Percentiles rank a stretch among this genome's conserved stretches.
Evolutionary conservation across 2,888 invertebrate genomes (phyloP).

Genomic region (Elegia similella): DNA sequence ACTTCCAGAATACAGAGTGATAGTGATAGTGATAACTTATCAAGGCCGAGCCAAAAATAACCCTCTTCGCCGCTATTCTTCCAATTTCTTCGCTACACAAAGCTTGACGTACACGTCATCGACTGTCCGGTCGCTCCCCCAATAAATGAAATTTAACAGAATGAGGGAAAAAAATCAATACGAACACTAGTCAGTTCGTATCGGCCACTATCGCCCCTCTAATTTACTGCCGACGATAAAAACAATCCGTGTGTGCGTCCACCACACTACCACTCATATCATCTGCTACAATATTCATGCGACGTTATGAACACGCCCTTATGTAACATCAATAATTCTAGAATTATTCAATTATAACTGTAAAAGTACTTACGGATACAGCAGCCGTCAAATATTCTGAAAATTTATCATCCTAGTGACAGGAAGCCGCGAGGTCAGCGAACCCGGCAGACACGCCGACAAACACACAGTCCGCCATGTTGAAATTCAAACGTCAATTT

Average conservation of each 20-base stretch:
- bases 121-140: conserved; percentile 69
- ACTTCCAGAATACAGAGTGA: conserved; percentile 1
- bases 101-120: conserved; percentile 49
- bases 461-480: conserved; percentile 74
- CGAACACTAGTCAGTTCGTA: conserved; percentile 59
- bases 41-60: conserved; percentile 20
- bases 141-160: conserved; percentile 82
- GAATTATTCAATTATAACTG: conserved; percentile 32
- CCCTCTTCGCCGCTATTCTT: conserved; percentile 5
- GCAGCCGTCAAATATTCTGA: conserved; percentile 75
- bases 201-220: conserved; percentile 75
- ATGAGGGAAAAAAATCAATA: conserved; percentile 82
- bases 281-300: conserved; percentile 64
- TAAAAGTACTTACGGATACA: conserved; percentile 67
- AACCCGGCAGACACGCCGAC: conserved; percentile 61
- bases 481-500: conserved; percentile 63
- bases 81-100: conserved; percentile 33
- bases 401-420: conserved; percentile 71
- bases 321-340: conserved; percentile 62
- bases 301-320: conserved; percentile 59
- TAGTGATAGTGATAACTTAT: conserved; percentile 6
- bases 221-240: conserved; percentile 76
- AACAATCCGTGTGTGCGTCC: conserved; percentile 65
- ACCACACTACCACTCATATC: conserved; percentile 39
- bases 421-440: conserved; percentile 54